phyloP scores from a whole-genome alignment of 1,140 invertebrate genomes.

The Sminthurides bifidus region DNA sequence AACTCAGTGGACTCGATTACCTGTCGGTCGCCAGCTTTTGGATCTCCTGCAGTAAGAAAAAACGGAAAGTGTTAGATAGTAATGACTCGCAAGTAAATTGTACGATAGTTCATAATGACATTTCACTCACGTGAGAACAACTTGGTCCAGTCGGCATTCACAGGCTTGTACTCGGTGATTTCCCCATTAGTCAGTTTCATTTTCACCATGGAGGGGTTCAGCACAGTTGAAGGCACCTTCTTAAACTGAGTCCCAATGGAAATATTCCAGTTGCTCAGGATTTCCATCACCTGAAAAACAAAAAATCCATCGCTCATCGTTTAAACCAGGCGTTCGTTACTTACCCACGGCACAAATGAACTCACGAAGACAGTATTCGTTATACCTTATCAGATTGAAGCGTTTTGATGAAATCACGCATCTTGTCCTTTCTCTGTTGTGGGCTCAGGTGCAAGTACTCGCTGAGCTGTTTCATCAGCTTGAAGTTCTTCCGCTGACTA shows the following conservation, averaged over 20 bases:
- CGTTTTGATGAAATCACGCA: conserved; percentile 16
- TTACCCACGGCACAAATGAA: not conserved
- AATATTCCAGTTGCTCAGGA: not conserved
- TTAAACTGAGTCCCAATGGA: not conserved
- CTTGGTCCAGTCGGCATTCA: no score
- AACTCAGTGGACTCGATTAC: conserved; percentile 20
- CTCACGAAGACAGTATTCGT: no score
- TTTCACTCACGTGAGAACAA: not conserved
- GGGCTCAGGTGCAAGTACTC: conserved; percentile 25
- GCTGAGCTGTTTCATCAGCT: conserved; percentile 33
- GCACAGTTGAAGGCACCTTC: not conserved
- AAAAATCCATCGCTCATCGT: not conserved
- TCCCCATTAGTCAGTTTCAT: no score
- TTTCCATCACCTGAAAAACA: not conserved
- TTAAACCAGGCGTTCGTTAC: not conserved
- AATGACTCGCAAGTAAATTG: not conserved
- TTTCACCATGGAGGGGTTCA: no score
- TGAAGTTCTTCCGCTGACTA: conserved; percentile 33
- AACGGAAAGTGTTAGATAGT: not conserved
- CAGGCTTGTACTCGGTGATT: no score
- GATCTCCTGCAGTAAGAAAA: not conserved
- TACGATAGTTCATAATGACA: not conserved
- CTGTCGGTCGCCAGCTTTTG: not conserved
- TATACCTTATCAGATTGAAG: no score
- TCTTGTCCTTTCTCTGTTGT: conserved; percentile 5